Conservation (phyloP, 2,888 invertebrate genomes). For the Drosophila prostipennis region DNA sequence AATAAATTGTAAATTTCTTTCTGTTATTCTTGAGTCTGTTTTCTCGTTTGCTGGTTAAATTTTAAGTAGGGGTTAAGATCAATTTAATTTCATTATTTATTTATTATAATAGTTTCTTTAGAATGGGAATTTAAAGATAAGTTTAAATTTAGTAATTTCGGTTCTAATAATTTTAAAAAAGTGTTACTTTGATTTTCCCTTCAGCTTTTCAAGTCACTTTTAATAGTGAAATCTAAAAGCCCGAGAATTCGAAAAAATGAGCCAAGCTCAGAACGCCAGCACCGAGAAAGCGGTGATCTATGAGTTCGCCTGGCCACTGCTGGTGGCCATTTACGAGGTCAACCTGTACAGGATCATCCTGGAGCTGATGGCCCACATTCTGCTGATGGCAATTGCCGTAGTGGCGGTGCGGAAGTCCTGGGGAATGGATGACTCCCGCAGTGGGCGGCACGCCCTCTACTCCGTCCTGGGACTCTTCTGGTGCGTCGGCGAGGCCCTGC, state of each 20-base stretch:
- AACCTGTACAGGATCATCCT: not conserved
- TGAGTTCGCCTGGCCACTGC: conserved; percentile 18
- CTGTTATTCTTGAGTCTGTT: too few relatives aligned
- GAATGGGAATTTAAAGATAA: too few relatives aligned
- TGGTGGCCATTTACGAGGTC: not conserved
- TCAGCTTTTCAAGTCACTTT: not conserved
- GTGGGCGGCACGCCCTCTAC: conserved; percentile 39
- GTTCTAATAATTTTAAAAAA: too few relatives aligned
- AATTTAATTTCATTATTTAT: too few relatives aligned
- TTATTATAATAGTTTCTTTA: too few relatives aligned
- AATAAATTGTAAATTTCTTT: too few relatives aligned
- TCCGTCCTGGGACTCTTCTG: conserved; percentile 31
- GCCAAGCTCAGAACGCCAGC: not conserved
- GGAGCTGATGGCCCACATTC: not conserved
- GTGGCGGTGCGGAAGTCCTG: conserved; percentile 29
- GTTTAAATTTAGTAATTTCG: too few relatives aligned
- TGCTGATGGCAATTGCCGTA: conserved; percentile 14
- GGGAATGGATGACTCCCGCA: conserved; percentile 11
- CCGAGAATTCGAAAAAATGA: not conserved
- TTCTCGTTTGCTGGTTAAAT: too few relatives aligned
- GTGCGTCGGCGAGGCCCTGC: conserved; percentile 24
- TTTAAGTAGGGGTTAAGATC: too few relatives aligned
- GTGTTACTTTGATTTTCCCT: too few relatives aligned
- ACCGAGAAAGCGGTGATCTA: not conserved
- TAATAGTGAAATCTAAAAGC: not conserved